Evolutionary conservation across 2,113 vertebrate genomes (phyloP), one percentile per base, ranked within the genome.

Genomic region (Aepyceros melampus): DNA sequence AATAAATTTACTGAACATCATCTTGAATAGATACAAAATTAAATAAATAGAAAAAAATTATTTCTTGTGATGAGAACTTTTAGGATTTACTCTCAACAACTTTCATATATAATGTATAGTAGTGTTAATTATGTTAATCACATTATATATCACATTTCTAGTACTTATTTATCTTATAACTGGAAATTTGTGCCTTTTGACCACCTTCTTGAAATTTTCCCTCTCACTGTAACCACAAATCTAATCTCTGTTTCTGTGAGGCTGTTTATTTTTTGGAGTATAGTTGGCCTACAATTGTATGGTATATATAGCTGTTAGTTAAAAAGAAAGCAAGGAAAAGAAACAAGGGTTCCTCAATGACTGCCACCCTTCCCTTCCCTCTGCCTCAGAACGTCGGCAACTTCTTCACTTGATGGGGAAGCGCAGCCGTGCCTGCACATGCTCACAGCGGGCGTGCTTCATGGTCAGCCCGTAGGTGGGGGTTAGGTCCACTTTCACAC

Each of bases 381-480:
- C 58, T 27, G 53, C 47, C 12, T 67, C 3, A 2, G 62, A 11
- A 27, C 2, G 6, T 33, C 7, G 9, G 15, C 16, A 45, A 6
- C 5, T 1, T 47, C 87, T 53, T 96, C 71, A 95, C 55, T 95
- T 58, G 58, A 40, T 45, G n/a, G 94, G 95, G 1, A 95, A 84
- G 55, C 99, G 97, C 5, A 98, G 85, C 11, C 87, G 93, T 15
- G 98, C 98, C 86, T 92, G 98, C 36, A 99, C 21, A 0, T 97
- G 51, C 1, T 98, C 62, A 60, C 98, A 99, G 76, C 91, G 98
- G 49, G 99, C 98, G 95, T 99, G 99, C 96, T 99, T 99, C 99
- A 99, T 99, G 82, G 99, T 99, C 86, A 99, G 99, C 13, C 99
- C 99, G 0, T 99, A 99, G 84, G 97, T 98, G 2, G 99, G 99